Conservation (phyloP, 2,797 vertebrate genomes). For the Mallotus villosus region DNA sequence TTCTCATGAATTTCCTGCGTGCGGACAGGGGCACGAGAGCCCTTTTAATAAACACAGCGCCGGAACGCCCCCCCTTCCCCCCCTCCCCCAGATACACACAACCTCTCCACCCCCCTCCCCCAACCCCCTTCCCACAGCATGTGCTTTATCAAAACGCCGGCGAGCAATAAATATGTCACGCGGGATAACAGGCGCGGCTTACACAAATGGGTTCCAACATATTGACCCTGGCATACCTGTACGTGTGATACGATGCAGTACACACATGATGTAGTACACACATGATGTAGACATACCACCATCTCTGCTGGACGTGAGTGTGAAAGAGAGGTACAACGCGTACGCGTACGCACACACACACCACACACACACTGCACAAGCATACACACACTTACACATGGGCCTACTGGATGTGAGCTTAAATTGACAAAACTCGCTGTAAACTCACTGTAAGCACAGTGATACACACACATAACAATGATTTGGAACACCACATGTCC, state of each 20-base stretch:
- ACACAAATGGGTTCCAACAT: neutral
- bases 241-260: conserved; percentile 65
- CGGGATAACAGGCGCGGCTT: conserved; percentile 43
- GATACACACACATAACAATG: conserved; percentile 19
- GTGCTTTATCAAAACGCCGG: conserved; percentile 46
- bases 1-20: neutral
- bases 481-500: conserved; percentile 44
- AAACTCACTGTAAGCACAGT: no score
- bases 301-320: neutral
- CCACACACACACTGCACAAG: no score
- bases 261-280: conserved; percentile 11
- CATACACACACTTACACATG: no score
- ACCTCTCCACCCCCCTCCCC: no score
- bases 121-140: neutral
- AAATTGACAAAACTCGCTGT: no score
- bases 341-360: no score
- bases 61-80: neutral
- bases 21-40: neutral
- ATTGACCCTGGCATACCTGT: conserved; percentile 3
- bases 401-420: no score
- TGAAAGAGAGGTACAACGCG: no score
- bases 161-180: conserved; percentile 53
- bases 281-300: no score
- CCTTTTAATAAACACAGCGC: neutral
- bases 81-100: no score